Evolutionary conservation across 1,140 invertebrate species (phyloP), one percentile per base, ranked within the genome.

Genomic region (Arctopsyche grandis): DNA sequence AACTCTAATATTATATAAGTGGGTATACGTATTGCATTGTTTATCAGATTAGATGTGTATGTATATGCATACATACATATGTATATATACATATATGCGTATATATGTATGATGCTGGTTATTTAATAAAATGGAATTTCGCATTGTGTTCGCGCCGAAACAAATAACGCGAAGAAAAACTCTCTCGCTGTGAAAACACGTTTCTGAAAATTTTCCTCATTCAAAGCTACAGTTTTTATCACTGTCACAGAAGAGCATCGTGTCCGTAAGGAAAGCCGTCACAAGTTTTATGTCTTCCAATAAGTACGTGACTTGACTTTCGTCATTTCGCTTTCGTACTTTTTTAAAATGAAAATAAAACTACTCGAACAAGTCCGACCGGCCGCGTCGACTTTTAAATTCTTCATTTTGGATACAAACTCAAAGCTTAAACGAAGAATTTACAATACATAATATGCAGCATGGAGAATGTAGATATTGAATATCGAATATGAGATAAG

Each of bases 271-370:
- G 24, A 66, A 22, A 66, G 21, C 63, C 24, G 63, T 66, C 63
- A 66, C 63, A 66, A 66, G 63, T 66, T 66, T 66, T 66, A 66
- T 26, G 63, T 66, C 63, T 22, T 66, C 21, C 63, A 66, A 66
- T 66, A 66, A 66, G 19, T 66, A 66, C 63, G 63, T 66, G 63
- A 66, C 63, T 66, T 22, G 63, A 66, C 63, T 66, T 66, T 66
- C 63, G 22, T 24, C 16, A 14, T 52, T 52, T 52, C 16, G 12
- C 48, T 52, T 52, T 52, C 48, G 48, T 52, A 5, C 10, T 12
- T 52, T 38, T 38, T 38, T 38, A 4, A 38, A 38, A 38, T 38
- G 29, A 38, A 38, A 38, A 38, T 38, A 38, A 38, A 38, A 38
- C 29, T 16, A 56, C 10, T 21, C 52, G 19, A 21, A 56, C 14